Conservation (phyloP, 2,888 invertebrate genomes). For the Leucophora obtusa region DNA sequence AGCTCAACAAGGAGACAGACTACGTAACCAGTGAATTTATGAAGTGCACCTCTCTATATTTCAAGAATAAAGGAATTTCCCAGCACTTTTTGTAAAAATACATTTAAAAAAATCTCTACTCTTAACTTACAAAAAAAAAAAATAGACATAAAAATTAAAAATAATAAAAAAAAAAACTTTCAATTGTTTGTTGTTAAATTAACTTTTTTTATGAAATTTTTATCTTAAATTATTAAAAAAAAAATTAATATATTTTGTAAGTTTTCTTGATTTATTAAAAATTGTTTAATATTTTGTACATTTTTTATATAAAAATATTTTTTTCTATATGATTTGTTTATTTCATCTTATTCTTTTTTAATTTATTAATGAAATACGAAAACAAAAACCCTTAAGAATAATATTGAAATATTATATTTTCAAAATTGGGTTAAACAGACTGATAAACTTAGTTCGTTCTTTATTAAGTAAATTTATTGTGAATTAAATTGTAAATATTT, state of each 20-base stretch:
- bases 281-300: slow-evolving; percentile 6
- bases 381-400: slow-evolving; percentile 32
- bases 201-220: slow-evolving; percentile 12
- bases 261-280: neutral
- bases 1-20: slow-evolving; percentile 66
- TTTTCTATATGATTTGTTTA: slow-evolving; percentile 8
- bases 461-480: slow-evolving; percentile 53
- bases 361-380: slow-evolving; percentile 41
- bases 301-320: slow-evolving; percentile 1
- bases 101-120: slow-evolving; percentile 31
- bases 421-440: slow-evolving; percentile 70
- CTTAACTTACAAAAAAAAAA: slow-evolving; percentile 18
- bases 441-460: slow-evolving; percentile 75
- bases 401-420: slow-evolving; percentile 28
- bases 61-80: slow-evolving; percentile 54
- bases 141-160: slow-evolving; percentile 38
- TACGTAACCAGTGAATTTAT: slow-evolving; percentile 74
- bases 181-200: slow-evolving; percentile 22
- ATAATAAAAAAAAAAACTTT: slow-evolving; percentile 11
- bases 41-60: slow-evolving; percentile 59
- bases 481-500: slow-evolving; percentile 72
- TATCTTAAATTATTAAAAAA: neutral
- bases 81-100: slow-evolving; percentile 64
- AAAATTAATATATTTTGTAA: neutral
- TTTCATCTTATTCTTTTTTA: slow-evolving; percentile 39